Conservation (phyloP, 92 coral and sea anemone species). For the Desmophyllum pertusum region DNA sequence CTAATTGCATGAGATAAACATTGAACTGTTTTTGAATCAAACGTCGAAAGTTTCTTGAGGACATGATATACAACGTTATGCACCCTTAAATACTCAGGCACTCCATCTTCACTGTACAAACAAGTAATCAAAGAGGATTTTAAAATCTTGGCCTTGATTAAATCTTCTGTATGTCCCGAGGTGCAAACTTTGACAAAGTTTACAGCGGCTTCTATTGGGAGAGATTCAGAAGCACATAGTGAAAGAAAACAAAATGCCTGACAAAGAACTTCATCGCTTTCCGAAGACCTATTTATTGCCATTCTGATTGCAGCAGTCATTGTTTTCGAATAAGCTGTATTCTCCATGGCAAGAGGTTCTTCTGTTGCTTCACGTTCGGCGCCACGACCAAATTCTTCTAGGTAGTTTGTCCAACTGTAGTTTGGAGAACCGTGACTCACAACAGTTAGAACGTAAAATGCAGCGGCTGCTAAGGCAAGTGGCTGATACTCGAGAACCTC, state of each 20-base stretch:
- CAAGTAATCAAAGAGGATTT: slow-evolving; percentile 11
- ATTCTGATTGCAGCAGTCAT: slow-evolving; percentile 48
- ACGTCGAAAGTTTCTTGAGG: background rate
- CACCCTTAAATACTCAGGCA: slow-evolving; percentile 1
- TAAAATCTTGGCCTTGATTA: slow-evolving; percentile 3
- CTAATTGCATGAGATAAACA: background rate
- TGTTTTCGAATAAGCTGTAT: slow-evolving; percentile 18
- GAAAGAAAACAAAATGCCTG: slow-evolving; percentile 44
- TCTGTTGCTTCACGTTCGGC: slow-evolving; percentile 44
- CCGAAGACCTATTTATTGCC: slow-evolving; percentile 35
- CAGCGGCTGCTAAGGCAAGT: slow-evolving; percentile 43
- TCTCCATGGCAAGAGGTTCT: slow-evolving; percentile 16
- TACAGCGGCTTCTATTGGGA: slow-evolving; percentile 17
- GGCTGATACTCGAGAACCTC: slow-evolving; percentile 25
- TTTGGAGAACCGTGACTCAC: background rate
- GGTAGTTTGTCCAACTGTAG: slow-evolving; percentile 36
- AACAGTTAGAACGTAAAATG: slow-evolving; percentile 11
- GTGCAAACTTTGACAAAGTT: slow-evolving; percentile 10
- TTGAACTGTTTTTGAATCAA: no score
- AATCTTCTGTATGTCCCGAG: slow-evolving; percentile 19
- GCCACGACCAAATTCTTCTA: slow-evolving; percentile 24
- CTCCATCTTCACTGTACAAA: background rate
- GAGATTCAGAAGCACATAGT: slow-evolving; percentile 16
- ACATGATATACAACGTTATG: slow-evolving; percentile 9
- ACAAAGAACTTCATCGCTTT: slow-evolving; percentile 22